These are phyloP conservation scores for Epicampocera succincta DNA, from an alignment of 2,888 invertebrate genomes.

Conservation along the genomic window DNA sequence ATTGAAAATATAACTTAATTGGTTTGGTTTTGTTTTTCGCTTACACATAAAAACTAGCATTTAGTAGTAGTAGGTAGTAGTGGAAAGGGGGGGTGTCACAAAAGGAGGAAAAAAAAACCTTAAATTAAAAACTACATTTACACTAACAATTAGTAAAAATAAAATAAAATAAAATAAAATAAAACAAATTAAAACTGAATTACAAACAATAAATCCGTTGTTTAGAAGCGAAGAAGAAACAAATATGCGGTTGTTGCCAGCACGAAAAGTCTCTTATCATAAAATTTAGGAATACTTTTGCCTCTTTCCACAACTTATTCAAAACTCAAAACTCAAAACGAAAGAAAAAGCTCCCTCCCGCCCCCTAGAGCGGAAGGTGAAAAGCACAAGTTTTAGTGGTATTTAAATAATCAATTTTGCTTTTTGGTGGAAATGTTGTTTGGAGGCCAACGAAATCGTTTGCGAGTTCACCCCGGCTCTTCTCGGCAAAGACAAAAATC, in stretches of 20 bases:
- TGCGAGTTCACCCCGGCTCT: no score
- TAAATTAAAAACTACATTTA: constrained; percentile 62
- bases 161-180: constrained; percentile 35
- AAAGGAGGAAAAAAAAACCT: not conserved
- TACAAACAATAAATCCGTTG: constrained; percentile 42
- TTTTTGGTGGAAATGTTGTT: no score
- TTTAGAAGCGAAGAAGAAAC: constrained; percentile 43
- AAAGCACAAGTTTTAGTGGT: no score
- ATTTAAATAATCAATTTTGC: no score
- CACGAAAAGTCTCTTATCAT: constrained; percentile 22
- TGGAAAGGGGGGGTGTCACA: constrained; percentile 12
- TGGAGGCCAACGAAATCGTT: no score
- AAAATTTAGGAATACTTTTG: constrained; percentile 12
- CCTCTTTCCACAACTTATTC: not conserved
- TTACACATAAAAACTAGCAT: constrained; percentile 53
- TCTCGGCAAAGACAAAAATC: no score
- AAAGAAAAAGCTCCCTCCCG: not conserved
- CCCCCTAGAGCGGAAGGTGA: no score
- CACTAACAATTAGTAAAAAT: constrained; percentile 55
- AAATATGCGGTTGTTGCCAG: constrained; percentile 11
- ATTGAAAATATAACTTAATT: constrained; percentile 55
- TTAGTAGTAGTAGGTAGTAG: not conserved
- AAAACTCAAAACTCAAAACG: not conserved
- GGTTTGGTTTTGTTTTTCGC: constrained; percentile 62
- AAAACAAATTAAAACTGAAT: constrained; percentile 37